Base-by-base conservation (phyloP, 2,113 vertebrate genomes). In the Protobothrops flavoviridis region DNA sequence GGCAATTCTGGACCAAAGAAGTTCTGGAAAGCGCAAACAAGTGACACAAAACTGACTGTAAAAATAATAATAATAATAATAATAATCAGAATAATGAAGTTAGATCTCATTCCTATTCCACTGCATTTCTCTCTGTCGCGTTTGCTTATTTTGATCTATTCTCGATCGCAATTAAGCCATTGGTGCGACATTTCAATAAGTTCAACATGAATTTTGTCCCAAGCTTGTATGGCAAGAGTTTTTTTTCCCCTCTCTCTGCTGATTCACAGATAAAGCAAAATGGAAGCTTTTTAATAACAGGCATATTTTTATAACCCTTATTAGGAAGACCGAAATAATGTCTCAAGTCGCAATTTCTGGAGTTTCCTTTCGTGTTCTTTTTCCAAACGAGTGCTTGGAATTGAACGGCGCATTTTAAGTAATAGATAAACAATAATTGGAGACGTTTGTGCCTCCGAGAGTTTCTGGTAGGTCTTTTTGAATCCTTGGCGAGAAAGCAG, bases 151-250 rank as follows among this genome's bases (percentile, higher is more conserved):
- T 39, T 85, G 88, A 74, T 45, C 21, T 85, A 24, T 59, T 88
- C 92, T 93, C 85, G 59, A 74, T 90, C 88, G 90, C 57, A 93
- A 90, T 90, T 93, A 90, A 90, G 69, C 39, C 69, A 61, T 85
- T 85, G 88, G 85, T 90, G 69, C 74, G 59, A 93, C 85, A 55
- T 85, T 93, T 93, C 89, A 93, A 93, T 90, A 88, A 59, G 85
- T 93, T 61, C 61, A 90, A 74, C 88, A 85, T 85, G 21, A 93
- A 90, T 93, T n/a, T 56, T 59, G 88, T 88, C 92, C 92, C 56
- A 85, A 74, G 92, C 55, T 29, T 39, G 24, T 26, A 26, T 85
- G 53, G 33, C 53, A 7, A 90, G 13, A 90, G 48, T 59, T 90
- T 93, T 24, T 29, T 64, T n/a, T n/a, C 0, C 3, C 24, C 29